Evolutionary conservation across 2,113 vertebrate species (phyloP).

Genomic region (Montifringilla adamsi): DNA sequence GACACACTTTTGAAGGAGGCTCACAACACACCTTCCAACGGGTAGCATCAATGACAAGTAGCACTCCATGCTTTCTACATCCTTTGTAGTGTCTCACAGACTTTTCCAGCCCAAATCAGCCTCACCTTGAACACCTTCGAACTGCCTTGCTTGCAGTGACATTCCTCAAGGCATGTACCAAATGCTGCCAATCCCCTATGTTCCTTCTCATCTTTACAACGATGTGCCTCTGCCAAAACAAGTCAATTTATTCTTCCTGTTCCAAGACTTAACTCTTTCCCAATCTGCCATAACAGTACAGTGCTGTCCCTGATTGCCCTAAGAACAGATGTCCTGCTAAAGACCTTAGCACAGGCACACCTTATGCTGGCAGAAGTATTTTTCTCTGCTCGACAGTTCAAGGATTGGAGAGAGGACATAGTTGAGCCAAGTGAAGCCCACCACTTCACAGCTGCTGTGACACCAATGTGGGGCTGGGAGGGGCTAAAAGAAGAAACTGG

Average conservation of each 20-base stretch:
- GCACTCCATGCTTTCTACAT: background rate
- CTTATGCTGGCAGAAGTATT: background rate
- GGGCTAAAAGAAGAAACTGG: background rate
- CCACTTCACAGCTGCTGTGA: background rate
- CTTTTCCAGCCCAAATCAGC: background rate
- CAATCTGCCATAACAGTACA: background rate
- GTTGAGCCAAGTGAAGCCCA: background rate
- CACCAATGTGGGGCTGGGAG: fast-evolving
- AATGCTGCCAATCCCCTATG: background rate
- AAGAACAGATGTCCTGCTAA: background rate
- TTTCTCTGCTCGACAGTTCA: background rate
- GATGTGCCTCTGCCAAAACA: background rate
- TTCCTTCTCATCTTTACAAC: background rate
- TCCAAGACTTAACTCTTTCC: background rate
- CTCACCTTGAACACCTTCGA: background rate
- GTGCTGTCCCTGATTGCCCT: background rate
- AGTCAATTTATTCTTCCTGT: background rate
- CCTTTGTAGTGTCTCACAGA: background rate
- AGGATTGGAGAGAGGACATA: background rate
- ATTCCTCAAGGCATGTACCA: background rate
- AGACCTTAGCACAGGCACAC: background rate
- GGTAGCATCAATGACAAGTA: fast-evolving
- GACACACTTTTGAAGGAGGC: background rate
- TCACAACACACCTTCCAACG: background rate
- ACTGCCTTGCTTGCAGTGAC: background rate